These are phyloP conservation scores for Chironomus striatipennis DNA, from an alignment of 1,140 invertebrate genomes.

Conservation along the genomic window DNA sequence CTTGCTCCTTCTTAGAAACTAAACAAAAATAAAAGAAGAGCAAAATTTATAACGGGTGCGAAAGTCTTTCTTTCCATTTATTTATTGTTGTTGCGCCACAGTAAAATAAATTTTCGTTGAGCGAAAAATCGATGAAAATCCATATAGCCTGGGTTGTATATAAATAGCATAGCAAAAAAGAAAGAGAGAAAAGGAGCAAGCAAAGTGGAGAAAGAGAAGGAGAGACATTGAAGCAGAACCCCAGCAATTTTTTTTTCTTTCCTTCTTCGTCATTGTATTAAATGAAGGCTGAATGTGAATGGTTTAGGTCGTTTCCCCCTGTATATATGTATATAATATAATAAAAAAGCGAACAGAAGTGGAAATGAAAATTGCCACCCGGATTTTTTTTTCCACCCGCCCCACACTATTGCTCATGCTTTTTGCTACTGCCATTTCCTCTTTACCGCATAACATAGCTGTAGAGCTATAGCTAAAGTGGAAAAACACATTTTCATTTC, in stretches of 20 bases:
- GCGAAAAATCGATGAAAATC: slow-evolving; percentile 21
- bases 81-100: not conserved
- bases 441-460: no score
- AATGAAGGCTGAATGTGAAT: slow-evolving; percentile 8
- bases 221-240: not conserved
- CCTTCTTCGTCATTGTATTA: not conserved
- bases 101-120: slow-evolving; percentile 14
- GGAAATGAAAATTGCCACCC: not conserved
- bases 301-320: slow-evolving; percentile 10
- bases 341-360: not conserved
- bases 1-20: no score
- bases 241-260: slow-evolving; percentile 17
- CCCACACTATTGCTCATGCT: no score
- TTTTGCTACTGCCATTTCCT: no score
- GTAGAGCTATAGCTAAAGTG: not conserved
- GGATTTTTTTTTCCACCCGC: not conserved
- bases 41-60: no score
- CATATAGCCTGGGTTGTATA: not conserved
- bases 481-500: not conserved
- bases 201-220: not conserved
- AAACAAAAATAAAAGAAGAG: no score
- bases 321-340: not conserved
- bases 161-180: not conserved
- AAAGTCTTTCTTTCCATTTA: not conserved
- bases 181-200: not conserved